phyloP scores from a whole-genome alignment of 2,113 vertebrate genomes.

The Platanista minor region DNA sequence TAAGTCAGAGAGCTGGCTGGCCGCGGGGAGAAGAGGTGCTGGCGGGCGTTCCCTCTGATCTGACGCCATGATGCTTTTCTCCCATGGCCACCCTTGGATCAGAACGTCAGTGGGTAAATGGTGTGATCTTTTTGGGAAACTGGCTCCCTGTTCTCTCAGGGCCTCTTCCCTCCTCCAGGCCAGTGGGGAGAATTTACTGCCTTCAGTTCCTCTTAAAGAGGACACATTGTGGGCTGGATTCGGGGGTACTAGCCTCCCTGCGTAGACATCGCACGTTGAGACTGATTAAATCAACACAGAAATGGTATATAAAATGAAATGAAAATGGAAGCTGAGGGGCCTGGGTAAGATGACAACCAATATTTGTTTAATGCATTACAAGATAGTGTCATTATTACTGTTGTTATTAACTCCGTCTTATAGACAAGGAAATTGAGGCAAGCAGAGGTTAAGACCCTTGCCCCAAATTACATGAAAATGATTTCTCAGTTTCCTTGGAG shows the following conservation, averaged over 20 bases:
- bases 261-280: neutral
- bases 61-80: neutral
- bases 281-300: neutral
- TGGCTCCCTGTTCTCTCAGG: neutral
- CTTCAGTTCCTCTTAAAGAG: neutral
- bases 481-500: neutral
- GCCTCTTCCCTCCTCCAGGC: neutral
- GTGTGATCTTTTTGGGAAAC: neutral
- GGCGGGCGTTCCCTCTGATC: fast-evolving
- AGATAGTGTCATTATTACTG: neutral
- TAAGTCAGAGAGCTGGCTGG: neutral
- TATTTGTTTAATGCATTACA: neutral
- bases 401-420: neutral
- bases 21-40: fast-evolving
- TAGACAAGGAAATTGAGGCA: neutral
- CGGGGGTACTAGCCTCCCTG: neutral
- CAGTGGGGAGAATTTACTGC: neutral
- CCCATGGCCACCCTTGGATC: neutral
- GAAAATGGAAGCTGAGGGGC: neutral
- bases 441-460: neutral
- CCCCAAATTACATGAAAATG: neutral
- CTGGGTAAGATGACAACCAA: neutral
- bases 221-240: neutral
- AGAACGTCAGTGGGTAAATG: neutral
- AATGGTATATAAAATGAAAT: neutral